Percentiles rank a stretch among this genome's conserved stretches.
These are phyloP conservation scores for Capra hircus DNA, from an alignment of 2,113 vertebrate species.

Conservation along the genomic window DNA sequence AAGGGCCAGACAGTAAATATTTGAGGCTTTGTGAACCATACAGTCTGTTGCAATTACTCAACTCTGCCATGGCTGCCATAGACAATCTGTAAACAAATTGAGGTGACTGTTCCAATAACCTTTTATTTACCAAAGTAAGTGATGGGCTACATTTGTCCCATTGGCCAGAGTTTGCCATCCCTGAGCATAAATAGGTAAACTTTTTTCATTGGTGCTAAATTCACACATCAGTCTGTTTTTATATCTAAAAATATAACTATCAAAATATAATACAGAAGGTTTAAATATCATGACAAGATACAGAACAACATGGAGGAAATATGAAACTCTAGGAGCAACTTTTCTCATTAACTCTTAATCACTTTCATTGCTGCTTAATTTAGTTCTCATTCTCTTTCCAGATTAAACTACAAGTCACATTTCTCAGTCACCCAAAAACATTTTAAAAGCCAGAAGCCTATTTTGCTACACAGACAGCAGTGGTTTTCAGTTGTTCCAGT, in stretches of 20 bases:
- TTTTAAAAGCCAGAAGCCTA: background rate
- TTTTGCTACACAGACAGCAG: background rate
- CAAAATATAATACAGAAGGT: background rate
- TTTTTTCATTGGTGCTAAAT: background rate
- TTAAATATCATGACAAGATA: background rate
- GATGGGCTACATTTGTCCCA: background rate
- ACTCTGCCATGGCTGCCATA: background rate
- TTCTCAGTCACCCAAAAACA: background rate
- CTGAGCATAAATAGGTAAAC: background rate
- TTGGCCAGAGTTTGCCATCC: background rate
- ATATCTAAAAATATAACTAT: background rate
- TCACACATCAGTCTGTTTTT: background rate
- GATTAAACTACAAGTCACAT: background rate
- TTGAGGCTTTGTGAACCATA: background rate
- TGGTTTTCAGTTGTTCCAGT: background rate
- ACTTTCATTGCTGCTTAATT: background rate
- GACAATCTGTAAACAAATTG: background rate
- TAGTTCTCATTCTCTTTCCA: background rate
- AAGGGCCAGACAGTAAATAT: background rate
- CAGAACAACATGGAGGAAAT: conserved; percentile 1
- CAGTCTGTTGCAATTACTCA: background rate
- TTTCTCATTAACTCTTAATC: background rate
- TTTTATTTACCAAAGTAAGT: background rate
- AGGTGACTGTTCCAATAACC: background rate
- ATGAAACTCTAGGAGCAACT: background rate